phyloP scores from a whole-genome alignment of 2,888 invertebrate genomes.

The Apantesis nais region DNA sequence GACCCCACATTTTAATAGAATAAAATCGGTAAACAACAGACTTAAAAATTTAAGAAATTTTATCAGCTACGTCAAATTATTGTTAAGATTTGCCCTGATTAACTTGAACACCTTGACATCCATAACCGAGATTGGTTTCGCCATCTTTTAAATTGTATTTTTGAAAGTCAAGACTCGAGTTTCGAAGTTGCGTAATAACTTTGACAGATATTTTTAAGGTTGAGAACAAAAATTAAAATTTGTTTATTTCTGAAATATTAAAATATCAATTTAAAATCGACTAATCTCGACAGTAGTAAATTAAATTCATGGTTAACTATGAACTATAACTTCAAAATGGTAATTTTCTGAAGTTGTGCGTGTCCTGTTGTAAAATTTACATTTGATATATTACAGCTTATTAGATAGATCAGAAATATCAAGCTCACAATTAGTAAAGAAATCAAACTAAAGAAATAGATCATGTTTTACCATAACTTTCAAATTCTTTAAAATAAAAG shows the following conservation, averaged over 20 bases:
- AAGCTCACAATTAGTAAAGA: neutral
- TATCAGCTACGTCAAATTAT: neutral
- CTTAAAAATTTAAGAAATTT: neutral
- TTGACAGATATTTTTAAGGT: neutral
- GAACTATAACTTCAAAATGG: neutral
- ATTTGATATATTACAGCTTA: neutral
- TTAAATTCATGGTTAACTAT: neutral
- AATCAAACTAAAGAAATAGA: neutral
- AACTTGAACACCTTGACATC: slow-evolving; percentile 30
- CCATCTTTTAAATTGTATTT: slow-evolving; percentile 2
- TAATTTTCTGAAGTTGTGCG: neutral
- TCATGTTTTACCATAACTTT: neutral
- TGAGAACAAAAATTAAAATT: slow-evolving; percentile 12
- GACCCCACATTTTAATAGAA: neutral
- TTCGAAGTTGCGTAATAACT: slow-evolving; percentile 6
- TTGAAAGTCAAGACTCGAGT: slow-evolving; percentile 8
- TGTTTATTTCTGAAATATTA: too few species aligned
- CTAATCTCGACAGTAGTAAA: too few species aligned
- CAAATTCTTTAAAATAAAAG: neutral
- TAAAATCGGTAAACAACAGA: neutral
- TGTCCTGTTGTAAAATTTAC: neutral
- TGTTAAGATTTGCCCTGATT: slow-evolving; percentile 22
- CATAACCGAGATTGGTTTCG: slow-evolving; percentile 15
- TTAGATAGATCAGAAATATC: neutral
- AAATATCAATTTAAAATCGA: too few species aligned